Base-by-base conservation (phyloP, 2,113 vertebrate genomes). In the Macrotis lagotis region DNA sequence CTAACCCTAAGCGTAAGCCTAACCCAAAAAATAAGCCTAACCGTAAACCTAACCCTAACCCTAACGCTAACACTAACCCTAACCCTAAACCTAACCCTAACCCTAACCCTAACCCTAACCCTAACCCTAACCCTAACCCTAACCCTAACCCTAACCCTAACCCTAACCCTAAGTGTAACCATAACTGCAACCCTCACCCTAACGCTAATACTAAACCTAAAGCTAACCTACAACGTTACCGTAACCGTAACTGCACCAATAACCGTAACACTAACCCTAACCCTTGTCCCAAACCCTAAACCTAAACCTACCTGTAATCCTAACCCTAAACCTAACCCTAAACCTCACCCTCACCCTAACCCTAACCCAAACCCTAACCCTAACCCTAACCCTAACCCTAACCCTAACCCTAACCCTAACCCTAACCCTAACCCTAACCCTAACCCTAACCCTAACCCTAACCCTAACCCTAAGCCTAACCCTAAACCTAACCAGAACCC, bases 351-450 rank as follows among this genome's bases (percentile, higher is more conserved):
- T 92, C 0, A 66, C 94, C 91, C 91, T 95, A 95, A 92, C 94
- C 94, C 94, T 95, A 95, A 92, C 94, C 94, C 94, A 0, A 95
- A 92, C 91, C 91, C 94, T 95, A 92, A 92, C 94, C 91, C 94
- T 95, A 95, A 95, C 94, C 59, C 94, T 95, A 95, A 89, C 95
- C 51, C 95, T 95, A 93, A 91, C 1, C 88, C 95, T 95, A 95
- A 93, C 95, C 92, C 95, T 95, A 95, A 92, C 92, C 92, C 95
- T 95, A 95, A 91, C 92, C 92, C 95, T 95, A 95, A 91, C 95
- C 95, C 95, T 93, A 95, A 95, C 95, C 95, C 95, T 95, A 95
- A 93, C 92, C 92, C 95, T 93, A 95, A 93, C 95, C 92, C 92
- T 95, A 95, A 93, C 92, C 95, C 95, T 93, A 93, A 74, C 92